These are phyloP conservation scores for Cremastobaeus sp. DNA, from an alignment of 2,888 invertebrate species.

Conservation along the genomic window DNA sequence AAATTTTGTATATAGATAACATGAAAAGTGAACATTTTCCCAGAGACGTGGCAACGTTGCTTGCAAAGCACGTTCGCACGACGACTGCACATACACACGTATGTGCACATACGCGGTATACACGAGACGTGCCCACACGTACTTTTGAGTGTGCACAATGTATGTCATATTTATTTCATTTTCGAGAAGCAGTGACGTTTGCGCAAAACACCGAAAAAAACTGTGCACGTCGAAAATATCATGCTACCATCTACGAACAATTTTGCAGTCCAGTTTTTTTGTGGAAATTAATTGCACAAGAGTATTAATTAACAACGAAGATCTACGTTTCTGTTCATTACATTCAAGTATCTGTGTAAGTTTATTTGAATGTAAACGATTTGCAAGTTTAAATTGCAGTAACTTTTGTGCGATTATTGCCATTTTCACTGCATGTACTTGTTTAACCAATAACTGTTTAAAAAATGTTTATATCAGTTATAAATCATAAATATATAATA, in stretches of 20 bases:
- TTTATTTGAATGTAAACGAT: not conserved
- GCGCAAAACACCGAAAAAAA: conserved; percentile 5
- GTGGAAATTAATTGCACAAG: too few species aligned
- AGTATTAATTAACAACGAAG: too few species aligned
- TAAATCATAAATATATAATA: too few species aligned
- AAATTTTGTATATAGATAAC: conserved; percentile 7
- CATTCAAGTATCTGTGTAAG: not conserved
- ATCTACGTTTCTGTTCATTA: too few species aligned
- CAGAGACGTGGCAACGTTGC: conserved; percentile 42
- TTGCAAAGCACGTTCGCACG: conserved; percentile 37
- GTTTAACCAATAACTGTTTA: not conserved
- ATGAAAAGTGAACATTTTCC: conserved; percentile 29
- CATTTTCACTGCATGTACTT: not conserved
- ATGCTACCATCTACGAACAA: not conserved
- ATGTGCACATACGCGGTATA: conserved; percentile 7
- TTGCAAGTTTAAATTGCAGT: not conserved
- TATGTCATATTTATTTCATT: conserved; percentile 51
- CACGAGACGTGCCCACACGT: conserved; percentile 26
- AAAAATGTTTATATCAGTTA: not conserved
- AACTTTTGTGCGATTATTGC: not conserved
- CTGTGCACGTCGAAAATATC: conserved; percentile 18
- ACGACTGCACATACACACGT: conserved; percentile 30
- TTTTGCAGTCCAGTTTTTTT: conserved; percentile 13
- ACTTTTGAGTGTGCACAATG: conserved; percentile 24
- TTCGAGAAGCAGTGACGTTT: conserved; percentile 32